These are phyloP conservation scores for Cheilosia soror DNA, from an alignment of 2,888 invertebrate species.

Conservation along the genomic window DNA sequence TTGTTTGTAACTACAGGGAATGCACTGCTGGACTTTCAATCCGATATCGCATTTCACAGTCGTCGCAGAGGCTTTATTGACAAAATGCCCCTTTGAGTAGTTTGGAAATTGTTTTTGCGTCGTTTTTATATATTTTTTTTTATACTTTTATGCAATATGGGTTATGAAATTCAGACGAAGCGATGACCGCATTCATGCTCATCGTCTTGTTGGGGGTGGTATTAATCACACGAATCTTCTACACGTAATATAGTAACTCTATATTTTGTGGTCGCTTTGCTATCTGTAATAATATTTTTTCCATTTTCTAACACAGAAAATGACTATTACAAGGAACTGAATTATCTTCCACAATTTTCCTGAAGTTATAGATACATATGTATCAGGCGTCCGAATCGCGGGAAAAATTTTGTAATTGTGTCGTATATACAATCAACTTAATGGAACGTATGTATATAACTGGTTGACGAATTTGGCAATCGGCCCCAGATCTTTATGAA, in stretches of 20 bases:
- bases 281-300: slow-evolving; percentile 30
- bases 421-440: too few relatives aligned
- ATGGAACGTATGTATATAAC: too few relatives aligned
- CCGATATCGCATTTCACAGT: slow-evolving; percentile 51
- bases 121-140: slow-evolving; percentile 1
- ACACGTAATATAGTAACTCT: slow-evolving; percentile 11
- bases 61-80: slow-evolving; percentile 39
- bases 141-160: neutral
- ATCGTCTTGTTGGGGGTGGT: slow-evolving; percentile 15
- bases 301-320: slow-evolving; percentile 22
- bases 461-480: too few relatives aligned
- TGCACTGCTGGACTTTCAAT: slow-evolving; percentile 9
- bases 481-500: too few relatives aligned
- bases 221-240: slow-evolving; percentile 11
- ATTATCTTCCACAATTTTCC: too few relatives aligned
- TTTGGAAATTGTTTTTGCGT: slow-evolving; percentile 14
- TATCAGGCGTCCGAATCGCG: too few relatives aligned
- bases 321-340: too few relatives aligned
- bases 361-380: too few relatives aligned
- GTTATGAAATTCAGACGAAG: slow-evolving; percentile 39
- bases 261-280: slow-evolving; percentile 17
- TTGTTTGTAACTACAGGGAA: slow-evolving; percentile 10
- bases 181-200: slow-evolving; percentile 57
- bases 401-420: too few relatives aligned
- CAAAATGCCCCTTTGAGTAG: slow-evolving; percentile 7